These are phyloP conservation scores for Cydia splendana DNA, from an alignment of 1,140 invertebrate species.

Conservation along the genomic window DNA sequence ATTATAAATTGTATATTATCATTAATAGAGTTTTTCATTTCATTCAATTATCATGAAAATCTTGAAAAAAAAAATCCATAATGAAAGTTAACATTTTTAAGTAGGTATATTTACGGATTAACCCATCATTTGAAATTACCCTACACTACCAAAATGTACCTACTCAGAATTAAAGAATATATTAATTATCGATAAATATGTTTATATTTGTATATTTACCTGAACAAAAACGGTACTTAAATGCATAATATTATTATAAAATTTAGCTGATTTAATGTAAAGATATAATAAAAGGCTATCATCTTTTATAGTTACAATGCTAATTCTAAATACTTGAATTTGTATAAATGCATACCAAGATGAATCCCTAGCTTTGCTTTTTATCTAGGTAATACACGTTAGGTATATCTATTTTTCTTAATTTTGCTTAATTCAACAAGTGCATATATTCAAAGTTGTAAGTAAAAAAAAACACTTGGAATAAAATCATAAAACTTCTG, in stretches of 20 bases:
- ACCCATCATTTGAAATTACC: no score
- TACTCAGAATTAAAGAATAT: background rate
- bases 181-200: background rate
- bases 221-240: background rate
- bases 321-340: background rate
- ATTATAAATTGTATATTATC: no score
- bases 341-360: background rate
- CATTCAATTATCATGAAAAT: no score
- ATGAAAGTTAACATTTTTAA: no score
- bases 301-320: no score
- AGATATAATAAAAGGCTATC: no score
- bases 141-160: no score
- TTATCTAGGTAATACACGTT: background rate
- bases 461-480: background rate
- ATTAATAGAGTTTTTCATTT: no score
- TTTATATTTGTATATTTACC: background rate
- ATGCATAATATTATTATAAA: background rate
- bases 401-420: background rate
- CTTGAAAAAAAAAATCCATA: no score
- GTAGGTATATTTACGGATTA: no score
- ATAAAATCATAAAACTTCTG: background rate
- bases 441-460: background rate
- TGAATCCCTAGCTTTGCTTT: background rate
- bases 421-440: background rate
- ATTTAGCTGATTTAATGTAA: no score